These are phyloP conservation scores for Toxostoma redivivum DNA, from an alignment of 2,113 vertebrate genomes.

Conservation along the genomic window DNA sequence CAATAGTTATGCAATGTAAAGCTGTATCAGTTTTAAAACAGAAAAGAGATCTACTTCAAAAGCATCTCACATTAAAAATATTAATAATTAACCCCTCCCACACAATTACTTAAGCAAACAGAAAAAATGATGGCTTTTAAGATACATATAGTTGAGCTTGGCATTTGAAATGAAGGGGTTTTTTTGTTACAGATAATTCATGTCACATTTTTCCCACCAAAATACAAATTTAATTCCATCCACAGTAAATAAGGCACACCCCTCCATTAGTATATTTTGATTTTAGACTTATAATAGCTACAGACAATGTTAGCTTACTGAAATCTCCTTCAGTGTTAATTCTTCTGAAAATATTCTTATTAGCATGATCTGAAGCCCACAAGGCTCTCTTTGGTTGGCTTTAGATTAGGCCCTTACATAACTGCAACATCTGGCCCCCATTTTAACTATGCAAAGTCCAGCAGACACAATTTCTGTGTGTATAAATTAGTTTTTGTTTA, in stretches of 20 bases:
- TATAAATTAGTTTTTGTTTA: background rate
- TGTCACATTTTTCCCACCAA: background rate
- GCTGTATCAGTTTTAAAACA: background rate
- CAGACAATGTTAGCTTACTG: background rate
- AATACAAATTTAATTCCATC: background rate
- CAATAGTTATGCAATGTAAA: background rate
- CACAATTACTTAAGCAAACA: background rate
- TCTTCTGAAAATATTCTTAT: slow-evolving; percentile 3
- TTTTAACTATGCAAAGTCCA: background rate
- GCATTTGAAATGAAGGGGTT: background rate
- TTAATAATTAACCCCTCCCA: background rate
- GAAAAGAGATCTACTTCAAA: background rate
- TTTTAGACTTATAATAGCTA: background rate
- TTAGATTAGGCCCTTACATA: slow-evolving; percentile 42
- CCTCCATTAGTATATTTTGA: background rate
- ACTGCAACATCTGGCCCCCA: slow-evolving; percentile 31
- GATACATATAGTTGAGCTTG: background rate
- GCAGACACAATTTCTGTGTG: background rate
- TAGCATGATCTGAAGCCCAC: background rate
- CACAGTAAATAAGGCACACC: background rate
- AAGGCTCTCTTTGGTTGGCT: background rate
- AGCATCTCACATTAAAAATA: background rate
- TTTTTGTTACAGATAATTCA: background rate
- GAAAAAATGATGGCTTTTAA: background rate
- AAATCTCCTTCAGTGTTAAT: background rate